Percentiles rank a stretch among this genome's conserved stretches.
phyloP scores from a whole-genome alignment of 1,140 invertebrate species.

The Philotrypesis tridentata region DNA sequence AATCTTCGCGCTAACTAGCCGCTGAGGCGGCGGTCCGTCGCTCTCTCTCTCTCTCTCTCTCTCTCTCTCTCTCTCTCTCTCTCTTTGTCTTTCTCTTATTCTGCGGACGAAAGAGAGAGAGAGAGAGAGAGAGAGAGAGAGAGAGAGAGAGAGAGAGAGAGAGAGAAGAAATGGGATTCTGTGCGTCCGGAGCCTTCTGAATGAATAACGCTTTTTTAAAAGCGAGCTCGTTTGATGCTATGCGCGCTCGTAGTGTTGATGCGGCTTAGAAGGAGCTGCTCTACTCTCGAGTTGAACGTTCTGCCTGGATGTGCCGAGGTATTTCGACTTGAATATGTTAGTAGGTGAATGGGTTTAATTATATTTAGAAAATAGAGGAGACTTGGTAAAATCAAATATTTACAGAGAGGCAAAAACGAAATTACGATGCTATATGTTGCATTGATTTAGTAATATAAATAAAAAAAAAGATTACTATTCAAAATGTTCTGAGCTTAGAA shows the following conservation, averaged over 20 bases:
- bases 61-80: neutral
- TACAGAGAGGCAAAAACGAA: too few species aligned
- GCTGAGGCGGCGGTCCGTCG: neutral
- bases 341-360: too few species aligned
- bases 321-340: too few species aligned
- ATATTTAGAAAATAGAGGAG: too few species aligned
- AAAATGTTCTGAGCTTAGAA: too few species aligned
- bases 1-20: slow-evolving; percentile 47
- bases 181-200: slow-evolving; percentile 5
- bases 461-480: too few species aligned
- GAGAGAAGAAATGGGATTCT: slow-evolving; percentile 14
- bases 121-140: neutral
- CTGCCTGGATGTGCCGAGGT: neutral
- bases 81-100: neutral
- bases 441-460: too few species aligned
- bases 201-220: slow-evolving; percentile 44
- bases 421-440: too few species aligned
- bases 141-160: neutral
- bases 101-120: neutral
- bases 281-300: neutral
- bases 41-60: neutral
- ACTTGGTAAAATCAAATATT: too few species aligned
- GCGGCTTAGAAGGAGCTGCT: neutral
- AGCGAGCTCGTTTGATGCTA: slow-evolving; percentile 1
- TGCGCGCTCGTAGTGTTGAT: neutral